Conservation (phyloP, 2,888 invertebrate species). For the Anthophora plumipes region DNA sequence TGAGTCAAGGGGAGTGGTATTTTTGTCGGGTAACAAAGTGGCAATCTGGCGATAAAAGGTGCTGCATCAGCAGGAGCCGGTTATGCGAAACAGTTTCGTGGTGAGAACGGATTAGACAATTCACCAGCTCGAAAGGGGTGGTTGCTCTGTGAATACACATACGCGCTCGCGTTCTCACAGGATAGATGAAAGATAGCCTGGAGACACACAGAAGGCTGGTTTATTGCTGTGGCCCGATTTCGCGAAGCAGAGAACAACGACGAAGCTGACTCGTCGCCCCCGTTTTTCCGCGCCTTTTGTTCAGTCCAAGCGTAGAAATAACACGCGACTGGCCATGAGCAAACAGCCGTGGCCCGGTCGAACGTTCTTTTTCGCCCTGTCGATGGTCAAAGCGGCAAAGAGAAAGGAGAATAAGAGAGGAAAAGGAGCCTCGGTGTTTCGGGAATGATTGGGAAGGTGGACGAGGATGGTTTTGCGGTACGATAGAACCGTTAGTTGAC, state of each 20-base stretch:
- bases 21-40: conserved; percentile 38
- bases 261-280: conserved; percentile 23
- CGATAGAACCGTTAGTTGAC: too few relatives aligned
- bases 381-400: conserved; percentile 18
- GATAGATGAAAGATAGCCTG: conserved; percentile 47
- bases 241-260: conserved; percentile 16
- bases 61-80: conserved; percentile 39
- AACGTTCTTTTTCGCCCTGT: conserved; percentile 6
- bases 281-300: conserved; percentile 42
- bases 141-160: neutral
- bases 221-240: conserved; percentile 33
- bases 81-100: conserved; percentile 38
- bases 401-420: neutral
- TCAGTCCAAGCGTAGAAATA: conserved; percentile 30
- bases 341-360: conserved; percentile 27
- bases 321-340: conserved; percentile 15
- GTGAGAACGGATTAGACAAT: conserved; percentile 42
- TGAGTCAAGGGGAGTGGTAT: neutral
- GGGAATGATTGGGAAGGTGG: conserved; percentile 20
- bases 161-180: neutral
- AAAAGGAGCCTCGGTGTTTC: neutral
- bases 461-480: neutral
- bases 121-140: neutral
- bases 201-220: conserved; percentile 20
- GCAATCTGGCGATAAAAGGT: neutral